phyloP scores from a whole-genome alignment of 2,113 vertebrate species.

The Smithornis capensis region DNA sequence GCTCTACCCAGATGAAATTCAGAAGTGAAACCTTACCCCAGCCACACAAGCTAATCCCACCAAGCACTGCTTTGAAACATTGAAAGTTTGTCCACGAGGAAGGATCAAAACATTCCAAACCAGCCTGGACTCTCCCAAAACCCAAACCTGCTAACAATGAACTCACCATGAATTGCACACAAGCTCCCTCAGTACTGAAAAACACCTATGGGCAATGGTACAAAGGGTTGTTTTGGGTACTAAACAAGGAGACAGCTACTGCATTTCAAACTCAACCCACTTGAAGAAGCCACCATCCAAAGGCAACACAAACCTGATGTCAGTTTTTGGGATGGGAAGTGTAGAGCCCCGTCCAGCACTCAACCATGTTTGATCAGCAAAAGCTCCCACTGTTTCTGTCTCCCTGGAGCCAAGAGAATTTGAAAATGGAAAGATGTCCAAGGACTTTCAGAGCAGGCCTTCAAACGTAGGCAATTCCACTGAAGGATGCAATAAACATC shows the following conservation, averaged over 20 bases:
- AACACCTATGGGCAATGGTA: not conserved
- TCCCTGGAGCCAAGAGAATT: constrained; percentile 16
- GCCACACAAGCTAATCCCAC: not conserved
- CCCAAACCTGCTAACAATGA: not conserved
- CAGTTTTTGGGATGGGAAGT: constrained; percentile 28
- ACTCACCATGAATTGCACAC: not conserved
- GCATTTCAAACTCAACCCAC: not conserved
- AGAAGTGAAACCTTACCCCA: constrained; percentile 50
- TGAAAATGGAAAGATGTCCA: not conserved
- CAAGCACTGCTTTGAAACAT: not conserved
- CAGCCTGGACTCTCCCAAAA: not conserved
- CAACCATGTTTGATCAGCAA: not conserved
- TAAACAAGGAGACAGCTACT: not conserved
- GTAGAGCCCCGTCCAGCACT: not conserved
- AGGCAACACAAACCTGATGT: not conserved
- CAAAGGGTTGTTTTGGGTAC: not conserved
- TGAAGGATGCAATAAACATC: constrained; percentile 42
- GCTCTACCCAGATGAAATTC: constrained; percentile 36
- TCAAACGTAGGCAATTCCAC: not conserved
- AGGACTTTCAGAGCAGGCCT: not conserved
- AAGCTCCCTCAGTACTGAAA: not conserved
- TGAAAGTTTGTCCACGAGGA: not conserved
- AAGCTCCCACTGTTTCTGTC: constrained; percentile 19
- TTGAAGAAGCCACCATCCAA: not conserved
- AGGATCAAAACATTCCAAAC: constrained; percentile 5